These are phyloP conservation scores for Tromatobia lineatoria DNA, from an alignment of 2,888 invertebrate genomes.

Conservation along the genomic window DNA sequence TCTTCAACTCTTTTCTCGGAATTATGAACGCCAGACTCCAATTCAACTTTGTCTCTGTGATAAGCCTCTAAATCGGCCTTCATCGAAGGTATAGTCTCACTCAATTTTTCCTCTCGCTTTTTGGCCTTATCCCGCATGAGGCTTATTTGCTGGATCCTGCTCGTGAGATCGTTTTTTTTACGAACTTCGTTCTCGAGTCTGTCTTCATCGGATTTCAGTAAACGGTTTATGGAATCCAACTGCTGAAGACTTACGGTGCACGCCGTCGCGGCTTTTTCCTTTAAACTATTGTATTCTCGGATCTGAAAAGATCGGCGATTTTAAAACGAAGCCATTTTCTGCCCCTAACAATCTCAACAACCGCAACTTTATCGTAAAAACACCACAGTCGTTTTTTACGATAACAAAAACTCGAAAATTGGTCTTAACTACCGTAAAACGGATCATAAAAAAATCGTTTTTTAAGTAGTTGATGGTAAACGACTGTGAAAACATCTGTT, in stretches of 20 bases:
- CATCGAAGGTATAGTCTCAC: constrained; percentile 95
- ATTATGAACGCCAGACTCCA: constrained; percentile 95
- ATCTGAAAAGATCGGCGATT: constrained; percentile 86
- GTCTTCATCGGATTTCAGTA: constrained; percentile 99
- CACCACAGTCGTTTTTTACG: no score
- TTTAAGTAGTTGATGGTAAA: no score
- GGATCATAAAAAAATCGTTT: no score
- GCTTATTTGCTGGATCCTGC: constrained; percentile 95
- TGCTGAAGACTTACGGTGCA: constrained; percentile 97
- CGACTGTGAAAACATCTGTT: no score
- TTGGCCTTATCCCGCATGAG: constrained; percentile 97
- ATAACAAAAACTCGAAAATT: no score
- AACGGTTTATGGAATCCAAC: constrained; percentile 97
- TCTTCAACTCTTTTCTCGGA: constrained; percentile 95
- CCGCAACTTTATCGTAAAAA: no score
- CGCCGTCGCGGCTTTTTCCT: constrained; percentile 97
- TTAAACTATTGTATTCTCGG: constrained; percentile 96
- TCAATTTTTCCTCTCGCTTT: constrained; percentile 96
- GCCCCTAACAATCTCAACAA: no score
- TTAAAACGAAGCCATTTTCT: no score
- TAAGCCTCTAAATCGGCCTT: constrained; percentile 96
- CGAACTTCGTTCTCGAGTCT: constrained; percentile 96
- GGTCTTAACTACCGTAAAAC: no score
- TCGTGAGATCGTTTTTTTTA: constrained; percentile 95
- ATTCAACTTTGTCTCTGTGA: constrained; percentile 91